phyloP scores from a whole-genome alignment of 2,113 vertebrate species.

The Siniperca chuatsi region DNA sequence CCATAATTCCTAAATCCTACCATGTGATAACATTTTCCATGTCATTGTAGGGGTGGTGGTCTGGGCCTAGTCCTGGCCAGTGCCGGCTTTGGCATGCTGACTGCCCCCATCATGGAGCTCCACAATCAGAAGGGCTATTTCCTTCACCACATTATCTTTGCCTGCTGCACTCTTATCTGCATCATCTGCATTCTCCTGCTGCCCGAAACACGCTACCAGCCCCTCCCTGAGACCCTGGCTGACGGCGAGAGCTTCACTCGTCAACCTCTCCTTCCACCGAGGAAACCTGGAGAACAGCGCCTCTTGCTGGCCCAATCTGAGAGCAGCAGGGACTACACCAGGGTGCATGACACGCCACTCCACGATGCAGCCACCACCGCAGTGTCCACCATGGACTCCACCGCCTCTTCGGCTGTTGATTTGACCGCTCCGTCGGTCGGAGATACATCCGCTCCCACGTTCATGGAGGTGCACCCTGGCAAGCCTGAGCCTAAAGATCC shows the following conservation, averaged over 20 bases:
- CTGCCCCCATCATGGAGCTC: slow-evolving; percentile 97
- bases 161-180: slow-evolving; percentile 99
- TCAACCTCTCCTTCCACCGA: slow-evolving; percentile 89
- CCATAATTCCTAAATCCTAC: slow-evolving; percentile 2
- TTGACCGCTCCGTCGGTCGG: slow-evolving; percentile 42
- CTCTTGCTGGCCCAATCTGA: slow-evolving; percentile 89
- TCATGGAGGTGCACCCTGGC: slow-evolving; percentile 42
- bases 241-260: slow-evolving; percentile 93
- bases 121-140: slow-evolving; percentile 99
- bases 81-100: slow-evolving; percentile 95
- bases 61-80: slow-evolving; percentile 96
- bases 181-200: slow-evolving; percentile 98
- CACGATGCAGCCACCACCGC: slow-evolving; percentile 74
- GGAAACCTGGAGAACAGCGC: slow-evolving; percentile 90
- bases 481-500: slow-evolving; percentile 47
- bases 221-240: slow-evolving; percentile 92
- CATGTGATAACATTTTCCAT: slow-evolving; percentile 20
- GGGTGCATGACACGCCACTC: slow-evolving; percentile 86
- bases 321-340: slow-evolving; percentile 90
- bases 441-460: slow-evolving; percentile 8
- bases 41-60: slow-evolving; percentile 89
- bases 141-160: slow-evolving; percentile 98
- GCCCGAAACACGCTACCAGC: slow-evolving; percentile 92
- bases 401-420: slow-evolving; percentile 79
- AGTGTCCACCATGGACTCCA: slow-evolving; percentile 81